phyloP scores from a whole-genome alignment of 2,888 invertebrate genomes.

The Tenthredo livida region DNA sequence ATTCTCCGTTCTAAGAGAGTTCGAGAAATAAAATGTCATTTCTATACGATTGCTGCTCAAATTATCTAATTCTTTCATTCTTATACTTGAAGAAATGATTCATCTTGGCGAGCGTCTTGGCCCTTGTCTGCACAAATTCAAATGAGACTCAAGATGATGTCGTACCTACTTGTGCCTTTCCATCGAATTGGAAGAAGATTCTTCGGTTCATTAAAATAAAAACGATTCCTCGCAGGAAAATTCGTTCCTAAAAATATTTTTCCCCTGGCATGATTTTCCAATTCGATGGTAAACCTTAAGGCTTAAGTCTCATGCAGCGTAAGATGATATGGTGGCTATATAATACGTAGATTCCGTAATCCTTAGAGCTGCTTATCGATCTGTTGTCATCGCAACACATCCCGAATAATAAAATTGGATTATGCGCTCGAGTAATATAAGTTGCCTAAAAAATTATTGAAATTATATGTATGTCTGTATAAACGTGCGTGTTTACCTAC shows the following conservation, averaged over 20 bases:
- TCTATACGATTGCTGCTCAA: neutral
- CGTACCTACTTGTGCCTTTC: too few species aligned
- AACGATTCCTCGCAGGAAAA: too few species aligned
- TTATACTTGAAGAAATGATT: too few species aligned
- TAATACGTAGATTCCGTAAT: neutral
- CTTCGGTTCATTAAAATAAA: too few species aligned
- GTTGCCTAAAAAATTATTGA: neutral
- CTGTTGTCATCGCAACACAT: slow-evolving; percentile 36
- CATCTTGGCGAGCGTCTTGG: too few species aligned
- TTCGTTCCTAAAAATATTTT: too few species aligned
- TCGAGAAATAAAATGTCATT: neutral
- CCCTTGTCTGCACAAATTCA: too few species aligned
- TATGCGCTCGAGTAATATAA: neutral
- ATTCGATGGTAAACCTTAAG: neutral
- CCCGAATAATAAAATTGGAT: slow-evolving; percentile 14
- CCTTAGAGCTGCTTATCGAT: slow-evolving; percentile 2
- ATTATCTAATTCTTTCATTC: neutral
- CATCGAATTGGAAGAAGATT: too few species aligned
- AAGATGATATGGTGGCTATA: neutral
- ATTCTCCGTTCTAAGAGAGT: neutral
- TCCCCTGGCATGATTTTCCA: too few species aligned
- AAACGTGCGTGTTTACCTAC: neutral
- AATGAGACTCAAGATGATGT: too few species aligned
- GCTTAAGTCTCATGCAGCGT: neutral
- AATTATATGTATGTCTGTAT: neutral